Base-by-base conservation (phyloP, 2,888 invertebrate species). In the Malacosoma neustria region DNA sequence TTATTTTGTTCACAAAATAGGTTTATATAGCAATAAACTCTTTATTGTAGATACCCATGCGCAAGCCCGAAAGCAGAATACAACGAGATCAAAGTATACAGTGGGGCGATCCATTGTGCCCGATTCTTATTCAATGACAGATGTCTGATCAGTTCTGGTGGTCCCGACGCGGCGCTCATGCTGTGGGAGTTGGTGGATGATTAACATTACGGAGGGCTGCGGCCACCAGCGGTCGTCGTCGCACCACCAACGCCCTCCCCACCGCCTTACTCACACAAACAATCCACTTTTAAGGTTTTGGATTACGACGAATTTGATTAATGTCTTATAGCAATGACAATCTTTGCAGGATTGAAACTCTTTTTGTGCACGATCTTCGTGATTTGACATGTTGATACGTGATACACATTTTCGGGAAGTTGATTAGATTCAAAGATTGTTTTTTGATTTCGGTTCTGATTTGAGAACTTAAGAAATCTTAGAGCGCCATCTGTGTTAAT, bases 111-210 rank as follows among this genome's bases (percentile, higher is more conserved):
- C 34, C 93, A 93, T 29, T 90, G 91, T 41, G 91, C 93, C 0
- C 89, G 94, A 32, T 97, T 97, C 80, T 86, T 96, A 11, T 94
- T 91, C 80, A 95, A 96, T 62, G 96, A 96, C 72, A 90, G 93
- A 37, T 93, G 93, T 59, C 84, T 96, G 42, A 91, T 95, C 37
- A 93, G 93, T 11, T 92, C 94, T 6, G 96, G 97, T 2, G 96
- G 96, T 22, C 90, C 91, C 46, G 96, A 96, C 66, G 96, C 96
- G 14, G 92, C 94, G 4, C 88, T 97, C 30, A 94, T 97, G 93
- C 89, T 96, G 47, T 97, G 96, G 96, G 94, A 95, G 74, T 81
- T 95, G 45, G 91, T 93, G 57, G 93, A 93, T 60, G 93, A 93
- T 85, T 93, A 91, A 87, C 89, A 67, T 49, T 61, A 51, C 49